phyloP scores from a whole-genome alignment of 1,140 invertebrate genomes.

The Portunus trituberculatus region DNA sequence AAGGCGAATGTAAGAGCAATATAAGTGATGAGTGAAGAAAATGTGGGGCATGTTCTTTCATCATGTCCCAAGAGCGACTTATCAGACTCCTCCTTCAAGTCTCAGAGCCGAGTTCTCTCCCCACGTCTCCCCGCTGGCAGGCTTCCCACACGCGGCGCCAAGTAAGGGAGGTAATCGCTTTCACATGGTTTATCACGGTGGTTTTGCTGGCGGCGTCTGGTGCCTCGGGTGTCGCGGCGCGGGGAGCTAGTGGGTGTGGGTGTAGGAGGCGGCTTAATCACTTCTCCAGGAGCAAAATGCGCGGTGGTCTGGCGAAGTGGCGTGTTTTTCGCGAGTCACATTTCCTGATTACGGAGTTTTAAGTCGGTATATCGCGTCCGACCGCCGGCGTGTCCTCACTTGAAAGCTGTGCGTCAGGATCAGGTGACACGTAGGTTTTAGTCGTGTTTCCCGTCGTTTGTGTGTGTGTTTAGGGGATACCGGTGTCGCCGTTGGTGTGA shows the following conservation, averaged over 20 bases:
- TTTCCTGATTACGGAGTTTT: not conserved
- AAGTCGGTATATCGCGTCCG: not conserved
- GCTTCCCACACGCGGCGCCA: conserved; percentile 5
- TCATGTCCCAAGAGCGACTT: too few relatives aligned
- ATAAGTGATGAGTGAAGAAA: too few relatives aligned
- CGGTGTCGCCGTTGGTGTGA: too few relatives aligned
- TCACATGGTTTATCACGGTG: not conserved
- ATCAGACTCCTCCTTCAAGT: too few relatives aligned
- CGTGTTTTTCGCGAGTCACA: not conserved
- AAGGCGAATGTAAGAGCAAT: not conserved
- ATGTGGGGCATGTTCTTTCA: too few relatives aligned
- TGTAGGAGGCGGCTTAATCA: not conserved
- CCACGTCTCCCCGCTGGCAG: not conserved
- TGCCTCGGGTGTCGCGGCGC: not conserved
- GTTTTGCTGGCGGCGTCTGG: not conserved
- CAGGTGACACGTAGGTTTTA: not conserved
- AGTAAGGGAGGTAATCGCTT: not conserved
- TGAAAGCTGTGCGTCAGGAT: not conserved
- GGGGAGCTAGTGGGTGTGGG: not conserved
- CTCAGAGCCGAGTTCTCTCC: too few relatives aligned
- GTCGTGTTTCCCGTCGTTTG: not conserved
- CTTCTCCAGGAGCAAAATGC: not conserved
- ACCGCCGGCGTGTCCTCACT: not conserved
- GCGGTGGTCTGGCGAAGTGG: not conserved
- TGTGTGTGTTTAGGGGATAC: too few relatives aligned